Percentiles rank a stretch among this genome's conserved stretches.
Evolutionary conservation across 2,113 vertebrate species (phyloP).

Genomic region (Entomyzon cyanotis): DNA sequence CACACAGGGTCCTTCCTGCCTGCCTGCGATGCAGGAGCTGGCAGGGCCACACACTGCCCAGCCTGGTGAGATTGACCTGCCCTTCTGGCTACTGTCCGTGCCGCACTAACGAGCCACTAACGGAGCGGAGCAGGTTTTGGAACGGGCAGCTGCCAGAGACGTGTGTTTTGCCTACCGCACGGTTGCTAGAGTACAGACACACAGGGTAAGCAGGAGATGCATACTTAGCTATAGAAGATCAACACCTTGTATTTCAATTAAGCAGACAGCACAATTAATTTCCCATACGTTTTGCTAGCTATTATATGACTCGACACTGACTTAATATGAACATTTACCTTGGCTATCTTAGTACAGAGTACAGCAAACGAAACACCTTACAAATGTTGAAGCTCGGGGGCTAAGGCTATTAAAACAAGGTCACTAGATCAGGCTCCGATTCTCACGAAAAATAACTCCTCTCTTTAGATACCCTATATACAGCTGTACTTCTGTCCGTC

Average conservation of each 20-base stretch:
- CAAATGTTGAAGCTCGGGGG: background rate
- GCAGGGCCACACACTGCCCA: background rate
- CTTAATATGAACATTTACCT: conserved; percentile 32
- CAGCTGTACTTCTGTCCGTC: background rate
- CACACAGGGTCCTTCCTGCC: background rate
- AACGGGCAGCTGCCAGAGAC: background rate
- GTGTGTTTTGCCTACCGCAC: fast-evolving
- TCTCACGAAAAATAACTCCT: conserved; percentile 45
- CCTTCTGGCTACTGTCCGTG: fast-evolving
- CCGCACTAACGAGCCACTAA: fast-evolving
- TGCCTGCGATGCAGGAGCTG: fast-evolving
- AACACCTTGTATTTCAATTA: background rate
- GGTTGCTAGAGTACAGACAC: background rate
- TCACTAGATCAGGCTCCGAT: conserved; percentile 8
- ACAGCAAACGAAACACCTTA: conserved; percentile 51
- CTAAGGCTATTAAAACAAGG: conserved; percentile 6
- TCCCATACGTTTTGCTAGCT: conserved; percentile 30
- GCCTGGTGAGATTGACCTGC: fast-evolving
- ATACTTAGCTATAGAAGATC: background rate
- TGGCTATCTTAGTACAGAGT: conserved; percentile 8
- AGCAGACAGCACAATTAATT: conserved; percentile 40
- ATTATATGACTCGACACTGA: conserved; percentile 43
- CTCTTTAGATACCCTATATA: conserved; percentile 22
- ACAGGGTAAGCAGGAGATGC: background rate
- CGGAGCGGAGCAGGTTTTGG: fast-evolving